phyloP scores from a whole-genome alignment of 2,888 invertebrate genomes.

The Orgyia antiqua region DNA sequence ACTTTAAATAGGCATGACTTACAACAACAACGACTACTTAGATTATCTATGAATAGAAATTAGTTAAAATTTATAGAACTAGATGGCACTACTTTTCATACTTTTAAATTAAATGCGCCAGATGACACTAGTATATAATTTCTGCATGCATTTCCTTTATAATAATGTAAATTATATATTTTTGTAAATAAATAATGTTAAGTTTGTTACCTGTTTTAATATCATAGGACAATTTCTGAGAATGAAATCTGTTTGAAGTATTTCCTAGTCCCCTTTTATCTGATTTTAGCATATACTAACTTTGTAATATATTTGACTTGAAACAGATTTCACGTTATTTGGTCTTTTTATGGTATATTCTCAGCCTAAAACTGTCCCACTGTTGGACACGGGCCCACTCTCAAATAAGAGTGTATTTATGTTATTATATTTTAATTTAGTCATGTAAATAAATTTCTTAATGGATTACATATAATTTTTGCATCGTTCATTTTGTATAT shows the following conservation, averaged over 20 bases:
- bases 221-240: slow-evolving; percentile 38
- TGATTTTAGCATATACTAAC: slow-evolving; percentile 42
- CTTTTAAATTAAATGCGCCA: too few species aligned
- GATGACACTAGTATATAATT: too few species aligned
- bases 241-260: slow-evolving; percentile 51
- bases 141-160: slow-evolving; percentile 48
- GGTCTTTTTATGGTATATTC: too few species aligned
- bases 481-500: slow-evolving; percentile 21
- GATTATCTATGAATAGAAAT: too few species aligned
- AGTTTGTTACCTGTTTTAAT: slow-evolving; percentile 60
- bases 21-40: too few species aligned
- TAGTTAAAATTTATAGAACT: too few species aligned
- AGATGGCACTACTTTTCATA: too few species aligned
- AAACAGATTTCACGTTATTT: slow-evolving; percentile 49
- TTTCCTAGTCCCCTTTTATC: slow-evolving; percentile 61
- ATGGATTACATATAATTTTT: too few species aligned
- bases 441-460: slow-evolving; percentile 7
- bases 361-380: too few species aligned
- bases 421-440: slow-evolving; percentile 10
- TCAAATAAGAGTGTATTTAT: slow-evolving; percentile 19
- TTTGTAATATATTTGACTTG: slow-evolving; percentile 35
- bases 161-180: slow-evolving; percentile 34
- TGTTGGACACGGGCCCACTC: too few species aligned
- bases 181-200: slow-evolving; percentile 54
- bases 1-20: too few species aligned